These are phyloP conservation scores for Sturnus vulgaris DNA, from an alignment of 2,113 vertebrate species.

Conservation along the genomic window DNA sequence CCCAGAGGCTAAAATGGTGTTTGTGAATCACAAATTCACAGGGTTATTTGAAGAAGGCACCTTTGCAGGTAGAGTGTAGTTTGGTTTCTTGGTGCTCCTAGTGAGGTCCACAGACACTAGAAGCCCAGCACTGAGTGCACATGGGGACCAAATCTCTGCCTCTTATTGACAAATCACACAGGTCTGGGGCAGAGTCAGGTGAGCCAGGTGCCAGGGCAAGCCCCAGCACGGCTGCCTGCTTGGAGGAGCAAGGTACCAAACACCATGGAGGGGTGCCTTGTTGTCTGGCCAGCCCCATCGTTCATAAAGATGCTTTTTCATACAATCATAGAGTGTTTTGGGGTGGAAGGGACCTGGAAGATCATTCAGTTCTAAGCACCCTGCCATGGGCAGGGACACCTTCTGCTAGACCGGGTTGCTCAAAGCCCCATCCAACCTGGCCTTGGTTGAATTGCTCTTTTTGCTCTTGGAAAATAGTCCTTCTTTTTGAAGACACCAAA, in stretches of 20 bases:
- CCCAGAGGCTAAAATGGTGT: neutral
- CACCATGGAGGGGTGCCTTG: neutral
- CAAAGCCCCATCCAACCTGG: neutral
- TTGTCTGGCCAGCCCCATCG: neutral
- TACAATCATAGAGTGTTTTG: neutral
- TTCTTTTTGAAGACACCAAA: neutral
- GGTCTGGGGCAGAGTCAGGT: rapidly evolving
- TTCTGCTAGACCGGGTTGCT: neutral
- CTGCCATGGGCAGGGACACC: neutral
- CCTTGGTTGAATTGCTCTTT: neutral
- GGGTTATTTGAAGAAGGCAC: neutral
- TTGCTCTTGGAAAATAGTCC: neutral
- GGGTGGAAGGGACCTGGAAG: neutral
- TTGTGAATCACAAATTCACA: neutral
- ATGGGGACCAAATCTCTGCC: neutral
- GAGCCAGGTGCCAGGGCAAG: neutral
- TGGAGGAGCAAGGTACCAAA: neutral
- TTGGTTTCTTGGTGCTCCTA: neutral
- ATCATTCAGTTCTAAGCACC: neutral
- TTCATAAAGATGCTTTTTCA: neutral
- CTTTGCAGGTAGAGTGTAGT: neutral
- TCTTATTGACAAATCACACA: neutral
- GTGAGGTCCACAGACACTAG: neutral
- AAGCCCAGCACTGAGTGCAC: neutral
- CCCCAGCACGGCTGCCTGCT: rapidly evolving